Evolutionary conservation across 2,113 vertebrate genomes (phyloP).

Genomic region (Pongo abelii): DNA sequence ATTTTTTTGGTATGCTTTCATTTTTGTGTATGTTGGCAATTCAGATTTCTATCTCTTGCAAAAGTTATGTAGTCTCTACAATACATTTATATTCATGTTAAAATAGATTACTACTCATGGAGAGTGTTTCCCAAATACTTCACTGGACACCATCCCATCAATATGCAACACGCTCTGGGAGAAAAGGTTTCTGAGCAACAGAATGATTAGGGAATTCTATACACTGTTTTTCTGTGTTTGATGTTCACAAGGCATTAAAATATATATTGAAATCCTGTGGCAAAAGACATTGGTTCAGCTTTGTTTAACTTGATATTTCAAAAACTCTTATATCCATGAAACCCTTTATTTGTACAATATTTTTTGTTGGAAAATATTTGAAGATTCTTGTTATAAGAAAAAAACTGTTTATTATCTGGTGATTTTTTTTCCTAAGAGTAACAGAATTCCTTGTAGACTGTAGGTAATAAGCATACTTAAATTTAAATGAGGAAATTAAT

Average conservation of each 20-base stretch:
- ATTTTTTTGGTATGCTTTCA: not conserved
- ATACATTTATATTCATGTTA: not conserved
- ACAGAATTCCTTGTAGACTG: not conserved
- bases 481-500: not conserved
- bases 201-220: conserved; percentile 37
- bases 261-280: conserved; percentile 14
- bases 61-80: not conserved
- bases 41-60: conserved; percentile 24
- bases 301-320: conserved; percentile 29
- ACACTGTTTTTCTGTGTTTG: not conserved
- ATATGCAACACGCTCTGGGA: not conserved
- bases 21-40: not conserved
- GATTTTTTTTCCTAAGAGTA: not conserved
- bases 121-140: not conserved
- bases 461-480: not conserved
- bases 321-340: not conserved
- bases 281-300: not conserved
- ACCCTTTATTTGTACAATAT: not conserved
- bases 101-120: conserved; percentile 13
- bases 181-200: not conserved
- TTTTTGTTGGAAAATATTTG: not conserved
- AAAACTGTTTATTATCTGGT: not conserved
- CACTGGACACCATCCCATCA: not conserved
- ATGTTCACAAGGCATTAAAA: conserved; percentile 47
- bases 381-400: not conserved